These are phyloP conservation scores for Marasmarcha lunaedactyla DNA, from an alignment of 2,888 invertebrate species.

Conservation along the genomic window DNA sequence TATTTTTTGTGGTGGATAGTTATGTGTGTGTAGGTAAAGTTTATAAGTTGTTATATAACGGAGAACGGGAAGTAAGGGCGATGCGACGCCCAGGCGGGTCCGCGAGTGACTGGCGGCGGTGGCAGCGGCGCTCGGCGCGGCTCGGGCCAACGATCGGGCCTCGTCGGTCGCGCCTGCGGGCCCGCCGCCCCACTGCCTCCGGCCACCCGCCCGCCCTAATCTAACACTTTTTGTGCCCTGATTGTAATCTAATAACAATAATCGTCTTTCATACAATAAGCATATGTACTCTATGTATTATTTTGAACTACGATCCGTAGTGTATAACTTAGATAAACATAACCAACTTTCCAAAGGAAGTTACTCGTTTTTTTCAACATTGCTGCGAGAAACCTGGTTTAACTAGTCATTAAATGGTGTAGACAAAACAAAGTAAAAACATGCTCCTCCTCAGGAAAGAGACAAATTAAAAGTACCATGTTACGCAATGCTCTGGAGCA, in stretches of 20 bases:
- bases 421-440: too few species aligned
- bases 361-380: too few species aligned
- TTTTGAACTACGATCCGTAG: too few species aligned
- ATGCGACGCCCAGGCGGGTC: conserved; percentile 62
- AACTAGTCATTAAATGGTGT: too few species aligned
- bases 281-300: too few species aligned
- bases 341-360: too few species aligned
- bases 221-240: conserved; percentile 22
- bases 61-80: conserved; percentile 46
- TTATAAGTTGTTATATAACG: conserved; percentile 53
- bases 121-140: conserved; percentile 36
- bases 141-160: conserved; percentile 11
- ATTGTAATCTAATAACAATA: too few species aligned
- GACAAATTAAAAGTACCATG: conserved; percentile 20
- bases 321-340: conserved; percentile 13
- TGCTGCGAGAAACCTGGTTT: too few species aligned
- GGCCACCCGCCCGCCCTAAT: conserved; percentile 40
- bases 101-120: conserved; percentile 63
- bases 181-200: conserved; percentile 35
- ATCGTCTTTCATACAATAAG: too few species aligned
- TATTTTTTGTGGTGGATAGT: not conserved
- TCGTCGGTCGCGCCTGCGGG: conserved; percentile 65
- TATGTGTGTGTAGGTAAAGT: not conserved
- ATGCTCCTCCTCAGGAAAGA: too few species aligned
- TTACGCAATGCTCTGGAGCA: conserved; percentile 22